Base-by-base conservation (phyloP, 2,888 invertebrate species). In the Caradrina kadenii region DNA sequence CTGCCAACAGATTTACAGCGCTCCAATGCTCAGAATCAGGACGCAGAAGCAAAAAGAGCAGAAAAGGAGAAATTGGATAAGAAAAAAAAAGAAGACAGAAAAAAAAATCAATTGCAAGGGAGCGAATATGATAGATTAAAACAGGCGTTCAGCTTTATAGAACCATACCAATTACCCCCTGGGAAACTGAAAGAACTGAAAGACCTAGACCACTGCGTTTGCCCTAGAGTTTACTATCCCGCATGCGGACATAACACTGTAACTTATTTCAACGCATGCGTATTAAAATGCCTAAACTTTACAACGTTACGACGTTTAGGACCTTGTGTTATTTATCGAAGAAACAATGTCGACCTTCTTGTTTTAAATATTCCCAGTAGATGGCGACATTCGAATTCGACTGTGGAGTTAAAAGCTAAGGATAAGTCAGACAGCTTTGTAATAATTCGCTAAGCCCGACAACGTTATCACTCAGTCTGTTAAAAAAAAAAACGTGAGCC, bases 161-260 rank as follows among this genome's bases (percentile, higher is more conserved):
- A 77, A 2, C 73, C 78, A 0, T 81, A n/a, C 2, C 26, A 63
- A 10, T 2, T 79, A 7, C 52, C 61, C 5, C 3, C 13, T 0
- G 19, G 13, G 0, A 10, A 3, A 17, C 2, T 10, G 19, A 3
- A 1, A 0, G 63, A 68, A 0, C 10, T 77, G 10, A 54, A 59
- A 5, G 0, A 42, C 0, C 8, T 69, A 3, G 48, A 0, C 0
- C 10, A 42, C 21, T 67, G 76, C n/a, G 13, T 10, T 2, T 90
- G 90, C 17, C 90, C 90, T 0, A 80, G 88, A 15, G 83, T 89
- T 0, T 90, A 84, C 50, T 89, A 83, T 73, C 89, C 90, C 0
- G 85, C 70, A 0, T 91, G 91, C 50, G 86, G 79, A 0, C 4
- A 26, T 0, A 69, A 88, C 19, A 65, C 71, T 0, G 26, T 77